A percentile compares a stretch with the other conserved stretches of the same genome.
phyloP scores from a whole-genome alignment of 2,888 invertebrate species.

The Cybosia mesomella region DNA sequence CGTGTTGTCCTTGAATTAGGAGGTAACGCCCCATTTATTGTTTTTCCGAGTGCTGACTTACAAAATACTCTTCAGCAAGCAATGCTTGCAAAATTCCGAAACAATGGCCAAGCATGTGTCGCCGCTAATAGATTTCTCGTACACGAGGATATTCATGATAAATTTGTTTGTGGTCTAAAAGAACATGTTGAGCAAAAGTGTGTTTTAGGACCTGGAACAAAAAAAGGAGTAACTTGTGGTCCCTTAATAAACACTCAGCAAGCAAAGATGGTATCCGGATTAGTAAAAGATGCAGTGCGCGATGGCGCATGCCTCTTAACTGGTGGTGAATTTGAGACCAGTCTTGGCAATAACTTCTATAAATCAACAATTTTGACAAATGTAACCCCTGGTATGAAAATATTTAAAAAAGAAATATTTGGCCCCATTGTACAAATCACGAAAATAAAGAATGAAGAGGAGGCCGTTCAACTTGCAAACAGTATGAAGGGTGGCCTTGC shows the following conservation, averaged over 20 bases:
- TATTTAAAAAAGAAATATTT: slow-evolving; percentile 96
- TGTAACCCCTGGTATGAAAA: slow-evolving; percentile 92
- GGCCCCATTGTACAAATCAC: slow-evolving; percentile 96
- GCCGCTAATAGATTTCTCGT: slow-evolving; percentile 96
- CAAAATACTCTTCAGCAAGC: slow-evolving; percentile 94
- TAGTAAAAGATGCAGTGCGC: slow-evolving; percentile 94
- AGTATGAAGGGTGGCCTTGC: slow-evolving; percentile 94
- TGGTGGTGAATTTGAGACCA: slow-evolving; percentile 91
- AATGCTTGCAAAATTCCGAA: slow-evolving; percentile 97
- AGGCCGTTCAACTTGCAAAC: slow-evolving; percentile 95
- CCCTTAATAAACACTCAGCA: slow-evolving; percentile 97
- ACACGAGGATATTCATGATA: slow-evolving; percentile 92
- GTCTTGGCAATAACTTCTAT: slow-evolving; percentile 93
- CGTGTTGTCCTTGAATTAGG: slow-evolving; percentile 97
- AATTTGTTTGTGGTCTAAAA: slow-evolving; percentile 91
- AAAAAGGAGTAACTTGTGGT: slow-evolving; percentile 92
- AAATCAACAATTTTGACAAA: slow-evolving; percentile 95
- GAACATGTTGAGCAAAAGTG: slow-evolving; percentile 89
- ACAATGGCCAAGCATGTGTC: slow-evolving; percentile 98
- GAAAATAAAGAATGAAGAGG: slow-evolving; percentile 95
- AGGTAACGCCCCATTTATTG: slow-evolving; percentile 99
- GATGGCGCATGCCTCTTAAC: slow-evolving; percentile 93
- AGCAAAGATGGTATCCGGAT: slow-evolving; percentile 91
- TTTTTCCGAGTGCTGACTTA: slow-evolving; percentile 96
- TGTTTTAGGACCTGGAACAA: slow-evolving; percentile 93